A percentile compares a stretch with the other conserved stretches of the same genome.
Conservation (phyloP, 2,113 vertebrate genomes). For the Edolisoma coerulescens region DNA sequence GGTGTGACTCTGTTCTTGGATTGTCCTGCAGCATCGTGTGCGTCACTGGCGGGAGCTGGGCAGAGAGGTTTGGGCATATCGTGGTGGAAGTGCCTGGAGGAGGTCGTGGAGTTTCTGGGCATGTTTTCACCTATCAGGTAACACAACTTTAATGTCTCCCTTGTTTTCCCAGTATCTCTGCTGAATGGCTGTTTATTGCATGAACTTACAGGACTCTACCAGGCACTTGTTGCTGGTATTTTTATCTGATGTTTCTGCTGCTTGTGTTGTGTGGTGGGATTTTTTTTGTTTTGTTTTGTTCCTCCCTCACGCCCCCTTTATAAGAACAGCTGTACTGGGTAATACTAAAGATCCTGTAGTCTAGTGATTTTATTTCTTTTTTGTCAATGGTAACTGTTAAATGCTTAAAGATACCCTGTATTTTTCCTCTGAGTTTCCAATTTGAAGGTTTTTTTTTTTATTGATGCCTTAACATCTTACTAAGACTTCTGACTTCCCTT, state of each 20-base stretch:
- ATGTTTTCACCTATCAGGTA: slow-evolving; percentile 92
- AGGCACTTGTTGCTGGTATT: neutral
- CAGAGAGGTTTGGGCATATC: slow-evolving; percentile 75
- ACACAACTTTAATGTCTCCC: neutral
- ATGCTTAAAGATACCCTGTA: neutral
- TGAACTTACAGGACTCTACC: neutral
- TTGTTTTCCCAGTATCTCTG: neutral
- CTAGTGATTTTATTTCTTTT: neutral
- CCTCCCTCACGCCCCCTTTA: accelerated
- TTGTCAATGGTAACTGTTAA: neutral
- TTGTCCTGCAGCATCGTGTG: slow-evolving; percentile 86
- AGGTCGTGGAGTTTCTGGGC: slow-evolving; percentile 81
- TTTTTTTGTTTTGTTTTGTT: neutral
- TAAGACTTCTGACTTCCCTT: neutral
- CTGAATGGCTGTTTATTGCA: neutral
- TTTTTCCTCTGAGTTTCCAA: neutral
- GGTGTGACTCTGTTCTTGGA: neutral
- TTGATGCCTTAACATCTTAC: neutral
- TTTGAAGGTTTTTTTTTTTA: neutral
- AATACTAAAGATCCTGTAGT: neutral
- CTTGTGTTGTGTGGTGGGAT: neutral
- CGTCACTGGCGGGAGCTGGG: slow-evolving; percentile 75
- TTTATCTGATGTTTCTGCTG: neutral
- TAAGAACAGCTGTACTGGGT: neutral
- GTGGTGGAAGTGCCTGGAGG: slow-evolving; percentile 86